phyloP scores from a whole-genome alignment of 2,797 vertebrate species.

The Notamacropus eugenii region DNA sequence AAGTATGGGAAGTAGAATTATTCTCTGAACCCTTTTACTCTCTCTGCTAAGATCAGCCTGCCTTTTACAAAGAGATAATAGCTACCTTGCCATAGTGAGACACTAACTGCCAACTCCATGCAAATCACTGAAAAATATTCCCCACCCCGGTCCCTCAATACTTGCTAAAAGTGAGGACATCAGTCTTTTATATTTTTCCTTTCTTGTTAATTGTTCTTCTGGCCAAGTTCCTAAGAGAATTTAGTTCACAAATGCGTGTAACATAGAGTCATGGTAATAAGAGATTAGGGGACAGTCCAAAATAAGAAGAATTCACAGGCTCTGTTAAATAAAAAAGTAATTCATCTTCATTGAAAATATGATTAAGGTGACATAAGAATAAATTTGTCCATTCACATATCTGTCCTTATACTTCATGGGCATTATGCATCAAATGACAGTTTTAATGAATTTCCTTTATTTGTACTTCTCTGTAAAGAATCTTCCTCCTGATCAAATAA shows the following conservation, averaged over 20 bases:
- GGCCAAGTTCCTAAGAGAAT: neutral
- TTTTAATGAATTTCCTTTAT: slow-evolving; percentile 81
- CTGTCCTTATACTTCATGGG: slow-evolving; percentile 75
- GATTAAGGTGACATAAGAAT: slow-evolving; percentile 77
- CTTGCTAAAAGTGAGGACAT: neutral
- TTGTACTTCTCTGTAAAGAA: slow-evolving; percentile 77
- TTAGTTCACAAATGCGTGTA: slow-evolving; percentile 1
- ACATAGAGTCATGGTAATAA: slow-evolving; percentile 9
- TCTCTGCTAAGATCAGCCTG: neutral
- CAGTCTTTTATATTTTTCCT: neutral
- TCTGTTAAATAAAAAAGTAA: slow-evolving; percentile 38
- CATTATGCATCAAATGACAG: slow-evolving; percentile 69
- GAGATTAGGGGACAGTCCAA: slow-evolving; percentile 33
- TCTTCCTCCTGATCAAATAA: slow-evolving; percentile 79
- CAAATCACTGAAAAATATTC: neutral
- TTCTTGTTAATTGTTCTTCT: neutral
- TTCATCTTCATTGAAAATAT: slow-evolving; percentile 48
- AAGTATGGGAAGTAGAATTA: neutral
- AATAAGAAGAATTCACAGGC: slow-evolving; percentile 49
- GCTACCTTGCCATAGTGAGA: neutral
- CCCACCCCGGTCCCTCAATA: neutral
- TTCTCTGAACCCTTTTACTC: neutral
- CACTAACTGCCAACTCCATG: neutral
- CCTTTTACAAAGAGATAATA: neutral
- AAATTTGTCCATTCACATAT: slow-evolving; percentile 64